Evolutionary conservation across 2,113 vertebrate species (phyloP), one percentile per base, ranked within the genome.

Genomic region (Hippocampus barbouri): DNA sequence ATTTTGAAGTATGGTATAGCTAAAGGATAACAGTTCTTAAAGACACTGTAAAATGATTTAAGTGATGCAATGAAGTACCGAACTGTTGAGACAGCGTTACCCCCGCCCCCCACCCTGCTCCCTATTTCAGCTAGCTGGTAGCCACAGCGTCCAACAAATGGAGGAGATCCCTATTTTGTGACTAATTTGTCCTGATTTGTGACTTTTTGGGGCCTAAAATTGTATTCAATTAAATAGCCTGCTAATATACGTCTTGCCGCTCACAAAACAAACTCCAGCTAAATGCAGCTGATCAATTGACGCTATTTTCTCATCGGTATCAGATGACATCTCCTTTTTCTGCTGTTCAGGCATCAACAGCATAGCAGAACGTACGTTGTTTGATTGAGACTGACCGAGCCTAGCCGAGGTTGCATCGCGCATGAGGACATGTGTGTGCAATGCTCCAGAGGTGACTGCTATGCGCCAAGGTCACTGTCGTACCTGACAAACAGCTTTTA

Each of bases 261-360:
- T 11, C 14, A 10, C 30, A 41, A 65, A 27, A 9, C 5, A 18
- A 25, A 64, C 47, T 16, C n/a, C 69, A 57, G 41, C 14, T 9
- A 68, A 57, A 74, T 62, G 20, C 38, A 63, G 72, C 81, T 66
- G 72, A 83, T 81, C 57, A 68, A 60, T 72, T 82, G 72, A 76
- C 16, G 67, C 65, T 80, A 79, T 82, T 34, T 77, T 77, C 75
- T 76, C 75, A 70, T 60, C 16, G 43, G 85, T 77, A 69, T 88
- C 82, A 87, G 73, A 81, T 87, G 57, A 73, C 86, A 68, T 83
- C 84, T 89, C 82, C 57, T 80, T 71, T 91, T 91, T 91, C 89
- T 90, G 90, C 90, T 90, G 78, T 65, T 64, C 70, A 81, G 79
- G 85, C 87, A 89, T 71, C 74, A 84, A 83, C 69, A 68, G 76